Evolutionary conservation across 1,140 invertebrate genomes (phyloP), one percentile per base, ranked within the genome.

Genomic region (Caenorhabditis brenneri): DNA sequence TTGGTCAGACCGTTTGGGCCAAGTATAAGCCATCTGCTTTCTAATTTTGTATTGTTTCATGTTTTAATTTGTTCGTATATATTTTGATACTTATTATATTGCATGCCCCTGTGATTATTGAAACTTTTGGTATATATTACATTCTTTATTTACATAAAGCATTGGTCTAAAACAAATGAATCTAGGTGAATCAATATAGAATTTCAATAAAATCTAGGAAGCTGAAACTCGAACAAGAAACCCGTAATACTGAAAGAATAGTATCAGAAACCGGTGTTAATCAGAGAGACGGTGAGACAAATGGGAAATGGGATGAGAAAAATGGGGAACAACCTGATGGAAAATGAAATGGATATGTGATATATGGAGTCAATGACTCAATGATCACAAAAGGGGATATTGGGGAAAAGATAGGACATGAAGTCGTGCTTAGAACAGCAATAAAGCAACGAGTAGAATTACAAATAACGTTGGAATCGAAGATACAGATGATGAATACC

Each of bases 1-100:
- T 82, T 12, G 84, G 84, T 16, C 84, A 85, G 39, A 78, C 79
- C 12, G 80, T 85, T 29, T 85, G 82, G 53, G 84, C 84, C 12
- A 53, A 51, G 36, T 85, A 85, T 55, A 85, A 85, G 60, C 48
- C 69, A n/a, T 81, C 84, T 31, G 84, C 80, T 48, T 85, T 81
- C 65, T 85, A 42, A 84, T 7, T 10, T 81, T 42, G 24, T 74
- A 42, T 22, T 74, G 1, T 74, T 7, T 4, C 36, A 74, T 42
- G 31, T 33, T 65, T n/a, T 33, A 58, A 36, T 51, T 51, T 27
- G 19, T 65, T 65, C 22, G 3, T 58, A 58, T 31, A 60, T 33
- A 33, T 65, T 65, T 16, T 42, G 12, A 42, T n/a, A n/a, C n/a
- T n/a, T n/a, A n/a, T n/a, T n/a, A 42, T 42, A 42, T 12, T 42